A percentile compares a stretch with the other conserved stretches of the same genome.
These are phyloP conservation scores for Podiceps cristatus DNA, from an alignment of 2,113 vertebrate genomes.

Conservation along the genomic window DNA sequence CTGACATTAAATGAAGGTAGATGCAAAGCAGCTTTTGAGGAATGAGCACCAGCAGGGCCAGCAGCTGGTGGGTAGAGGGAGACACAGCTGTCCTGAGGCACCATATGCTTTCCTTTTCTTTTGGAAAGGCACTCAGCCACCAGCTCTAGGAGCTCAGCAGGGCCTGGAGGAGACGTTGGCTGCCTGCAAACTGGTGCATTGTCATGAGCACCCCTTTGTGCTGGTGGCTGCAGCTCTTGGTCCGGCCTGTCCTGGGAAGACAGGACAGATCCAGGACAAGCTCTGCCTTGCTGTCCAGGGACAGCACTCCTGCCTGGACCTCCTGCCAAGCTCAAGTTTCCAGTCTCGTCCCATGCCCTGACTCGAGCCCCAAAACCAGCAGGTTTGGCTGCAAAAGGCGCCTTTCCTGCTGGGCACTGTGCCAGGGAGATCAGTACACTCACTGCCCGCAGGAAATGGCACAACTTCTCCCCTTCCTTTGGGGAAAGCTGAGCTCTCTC, in stretches of 20 bases:
- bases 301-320: background rate
- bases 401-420: background rate
- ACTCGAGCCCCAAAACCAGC: background rate
- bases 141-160: background rate
- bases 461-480: background rate
- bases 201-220: background rate
- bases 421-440: background rate
- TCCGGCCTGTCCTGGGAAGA: background rate
- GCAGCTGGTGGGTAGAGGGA: background rate
- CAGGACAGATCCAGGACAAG: background rate
- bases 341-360: accelerated
- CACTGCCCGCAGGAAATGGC: background rate
- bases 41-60: background rate
- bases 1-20: background rate
- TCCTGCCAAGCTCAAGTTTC: background rate
- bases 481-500: background rate
- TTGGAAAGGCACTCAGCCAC: background rate
- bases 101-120: background rate
- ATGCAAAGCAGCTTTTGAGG: background rate
- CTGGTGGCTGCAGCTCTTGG: background rate
- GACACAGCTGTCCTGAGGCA: background rate
- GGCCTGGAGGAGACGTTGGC: background rate
- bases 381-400: accelerated
- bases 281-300: background rate
- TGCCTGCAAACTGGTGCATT: background rate